Base-by-base conservation (phyloP, 1,140 invertebrate genomes). In the Bradynema listronoti region DNA sequence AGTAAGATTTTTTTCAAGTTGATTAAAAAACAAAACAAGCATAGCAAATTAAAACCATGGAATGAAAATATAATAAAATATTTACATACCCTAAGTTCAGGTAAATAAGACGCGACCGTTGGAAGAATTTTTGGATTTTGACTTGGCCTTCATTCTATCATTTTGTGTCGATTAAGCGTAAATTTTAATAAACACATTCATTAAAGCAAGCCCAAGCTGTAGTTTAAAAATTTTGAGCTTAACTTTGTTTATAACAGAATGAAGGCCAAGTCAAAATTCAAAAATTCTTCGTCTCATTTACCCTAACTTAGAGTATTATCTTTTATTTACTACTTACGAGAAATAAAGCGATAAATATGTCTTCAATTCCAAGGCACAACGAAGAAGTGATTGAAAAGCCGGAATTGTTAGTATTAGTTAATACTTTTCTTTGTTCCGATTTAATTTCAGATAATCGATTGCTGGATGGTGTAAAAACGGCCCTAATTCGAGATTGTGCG, bases 271-370 rank as follows among this genome's bases (percentile, higher is more conserved):
- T 24, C 24, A 49, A 49, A 11, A 11, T 49, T 49, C 16, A 16
- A 19, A 11, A 16, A 49, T 19, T 19, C 11, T 30, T 27, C 11
- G 22, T 61, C 22, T 16, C 19, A 58, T 59, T 59, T 25, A 27
- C 22, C 47, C 16, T 19, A 68, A 14, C 16, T 52, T 29, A 11
- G 47, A 59, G 11, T 58, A 11, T n/a, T n/a, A 16, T 60, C 68
- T 58, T 22, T 16, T 42, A 19, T 16, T 29, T 29, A 63, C 19
- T n/a, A 16, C 34, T 11, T 33, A 73, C 72, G 67, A 74, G 56
- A 63, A 77, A 34, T 32, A 74, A 56, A 22, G 72, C 73, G 39
- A 77, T 74, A 30, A 74, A 76, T 30, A 74, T 42, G 46, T 74
- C 73, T 19, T 65, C 53, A 39, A 74, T 52, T 27, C 72, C 73